Base-by-base conservation (phyloP, 1,140 invertebrate species). In the Druon quercuslanigerum region DNA sequence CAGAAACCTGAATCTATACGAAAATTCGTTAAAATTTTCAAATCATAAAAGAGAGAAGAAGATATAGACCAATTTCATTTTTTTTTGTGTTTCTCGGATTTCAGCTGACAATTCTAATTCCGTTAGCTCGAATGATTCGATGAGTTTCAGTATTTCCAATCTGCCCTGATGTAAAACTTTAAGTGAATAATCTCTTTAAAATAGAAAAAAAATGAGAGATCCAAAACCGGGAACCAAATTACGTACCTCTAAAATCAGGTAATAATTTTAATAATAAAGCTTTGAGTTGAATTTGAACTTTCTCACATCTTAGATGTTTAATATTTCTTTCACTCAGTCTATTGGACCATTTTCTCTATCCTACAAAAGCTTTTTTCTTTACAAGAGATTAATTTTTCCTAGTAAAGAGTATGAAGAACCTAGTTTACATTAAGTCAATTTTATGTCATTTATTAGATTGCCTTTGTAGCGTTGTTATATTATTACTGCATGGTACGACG, bases 311-410 rank as follows among this genome's bases (percentile, higher is more conserved):
- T 40, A 8, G 11, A 66, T 66, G 25, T 66, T 66, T 66, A 66
- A 66, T 66, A 66, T 16, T 16, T 4, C 57, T 66, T 33, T 66
- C 57, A 66, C 57, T 66, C 25, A 33, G 57, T 66, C 33, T 60
- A 40, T 66, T 66, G 14, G 40, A 33, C 25, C 40, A n/a, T n/a
- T 66, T 66, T 40, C 25, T 66, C 57, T 66, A 66, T 40, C 46
- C 46, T 13, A 66, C 25, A 66, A 66, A 16, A n/a, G n/a, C n/a
- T n/a, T n/a, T 60, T 66, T 7, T 13, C 57, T 60, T 66, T 33
- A 46, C 25, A 46, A 40, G 56, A 66, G 14, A 46, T 66, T 12
- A 46, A 66, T 66, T 66, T 66, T 66, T 40, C 57, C 60, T 66
- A 66, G 60, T 40, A 46, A 66, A 66, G 60, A 33, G 46, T 66